Evolutionary conservation across 2,888 invertebrate genomes (phyloP), one percentile per base, ranked within the genome.

Genomic region (Boloria selene): DNA sequence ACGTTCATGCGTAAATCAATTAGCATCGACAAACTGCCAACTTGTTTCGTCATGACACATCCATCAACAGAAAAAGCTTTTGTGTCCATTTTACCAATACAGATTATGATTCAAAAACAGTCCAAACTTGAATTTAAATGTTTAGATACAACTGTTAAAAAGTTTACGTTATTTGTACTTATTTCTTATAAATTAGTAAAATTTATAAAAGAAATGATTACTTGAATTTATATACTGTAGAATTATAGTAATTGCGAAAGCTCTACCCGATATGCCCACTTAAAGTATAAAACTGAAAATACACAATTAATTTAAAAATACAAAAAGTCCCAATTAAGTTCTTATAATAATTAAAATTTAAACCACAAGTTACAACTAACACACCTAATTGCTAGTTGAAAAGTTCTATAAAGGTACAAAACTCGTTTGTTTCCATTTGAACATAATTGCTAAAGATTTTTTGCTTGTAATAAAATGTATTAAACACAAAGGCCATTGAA

Each of bases 1-100:
- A 64, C 56, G 17, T 66, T 51, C 64, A 44, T 66, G 74, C 77
- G 74, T 82, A 80, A 83, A 85, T 85, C 82, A 83, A 84, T 85
- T 82, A 84, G 74, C 66, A 66, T 58, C 74, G 79, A 83, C 80
- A 82, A 78, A 82, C 79, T 74, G 75, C 75, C 72, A 74, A 73
- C 74, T 75, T 74, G 79, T 79, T 80, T 79, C 63, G 47, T 55
- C 63, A 63, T 61, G 65, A 63, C 63, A 63, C n/a, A 45, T 68
- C 17, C 44, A 60, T 56, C 55, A 67, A 70, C 47, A 54, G 52
- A 58, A 69, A 66, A 64, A 60, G 44, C 52, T 49, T 62, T 47
- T 67, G 59, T 62, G 51, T 44, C 44, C 22, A 2, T 16, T 18
- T 38, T 26, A 52, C 7, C 31, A 38, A 38, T 38, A 10, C 31